phyloP scores from a whole-genome alignment of 2,888 invertebrate species.

The Eueremaeus valkanovi region DNA sequence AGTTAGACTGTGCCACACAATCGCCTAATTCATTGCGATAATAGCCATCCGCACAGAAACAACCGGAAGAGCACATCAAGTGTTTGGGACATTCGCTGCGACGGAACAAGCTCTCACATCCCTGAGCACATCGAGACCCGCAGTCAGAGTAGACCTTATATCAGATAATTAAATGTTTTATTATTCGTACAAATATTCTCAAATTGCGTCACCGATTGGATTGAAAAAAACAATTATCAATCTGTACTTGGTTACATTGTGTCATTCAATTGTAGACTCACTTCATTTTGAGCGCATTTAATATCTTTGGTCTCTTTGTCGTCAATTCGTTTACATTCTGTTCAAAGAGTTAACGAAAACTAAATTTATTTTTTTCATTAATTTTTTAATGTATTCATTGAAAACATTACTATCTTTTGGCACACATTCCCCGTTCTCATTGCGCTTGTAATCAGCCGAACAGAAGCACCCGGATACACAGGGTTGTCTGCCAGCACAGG shows the following conservation, averaged over 20 bases:
- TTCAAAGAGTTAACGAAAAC: too few relatives aligned
- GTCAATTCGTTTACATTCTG: too few relatives aligned
- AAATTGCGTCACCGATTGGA: too few relatives aligned
- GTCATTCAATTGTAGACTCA: too few relatives aligned
- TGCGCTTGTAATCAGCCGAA: background rate
- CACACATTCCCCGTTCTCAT: background rate
- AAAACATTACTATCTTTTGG: background rate
- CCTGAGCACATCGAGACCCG: conserved; percentile 3
- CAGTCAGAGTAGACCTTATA: background rate
- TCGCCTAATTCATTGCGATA: conserved; percentile 18
- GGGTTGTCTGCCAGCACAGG: background rate
- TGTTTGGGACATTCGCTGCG: background rate
- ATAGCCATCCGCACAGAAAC: conserved; percentile 7
- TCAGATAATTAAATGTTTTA: too few relatives aligned
- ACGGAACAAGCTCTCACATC: background rate
- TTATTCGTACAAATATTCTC: too few relatives aligned
- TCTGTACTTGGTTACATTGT: too few relatives aligned
- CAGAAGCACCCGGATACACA: conserved; percentile 17
- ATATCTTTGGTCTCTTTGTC: background rate
- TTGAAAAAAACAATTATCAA: too few relatives aligned
- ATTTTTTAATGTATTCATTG: too few relatives aligned
- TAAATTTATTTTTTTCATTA: too few relatives aligned
- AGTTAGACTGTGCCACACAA: background rate
- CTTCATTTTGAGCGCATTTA: conserved; percentile 18
- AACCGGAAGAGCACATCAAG: background rate